Conservation (phyloP, 1,140 invertebrate species). For the Drosophila setifemur region DNA sequence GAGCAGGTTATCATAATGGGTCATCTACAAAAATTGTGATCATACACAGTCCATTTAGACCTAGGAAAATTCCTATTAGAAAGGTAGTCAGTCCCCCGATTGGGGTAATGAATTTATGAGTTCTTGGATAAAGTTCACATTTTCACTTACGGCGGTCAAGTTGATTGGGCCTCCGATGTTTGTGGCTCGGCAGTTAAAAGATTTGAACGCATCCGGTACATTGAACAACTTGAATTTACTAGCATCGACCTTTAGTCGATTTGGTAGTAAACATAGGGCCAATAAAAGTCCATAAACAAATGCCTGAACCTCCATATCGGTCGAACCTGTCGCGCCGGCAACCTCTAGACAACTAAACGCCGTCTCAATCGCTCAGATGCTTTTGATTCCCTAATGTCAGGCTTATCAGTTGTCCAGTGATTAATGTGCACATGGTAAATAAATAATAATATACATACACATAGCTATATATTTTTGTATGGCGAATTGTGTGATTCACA, state of each 20-base stretch:
- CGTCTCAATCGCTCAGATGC: background rate
- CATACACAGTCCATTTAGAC: no score
- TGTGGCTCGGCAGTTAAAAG: background rate
- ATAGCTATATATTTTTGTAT: no score
- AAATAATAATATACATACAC: no score
- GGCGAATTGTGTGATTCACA: background rate
- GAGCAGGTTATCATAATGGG: no score
- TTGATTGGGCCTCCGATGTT: conserved; percentile 1
- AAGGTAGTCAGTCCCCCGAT: no score
- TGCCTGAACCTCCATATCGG: background rate
- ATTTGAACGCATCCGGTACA: background rate
- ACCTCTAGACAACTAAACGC: conserved; percentile 4
- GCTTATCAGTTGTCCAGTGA: conserved; percentile 11
- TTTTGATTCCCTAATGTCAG: background rate
- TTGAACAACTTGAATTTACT: background rate
- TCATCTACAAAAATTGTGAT: no score
- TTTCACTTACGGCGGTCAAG: conserved; percentile 22
- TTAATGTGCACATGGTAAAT: background rate
- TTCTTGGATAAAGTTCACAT: background rate
- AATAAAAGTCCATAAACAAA: background rate
- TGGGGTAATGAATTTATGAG: background rate
- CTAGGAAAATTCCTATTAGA: no score
- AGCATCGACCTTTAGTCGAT: background rate
- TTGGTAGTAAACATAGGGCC: background rate
- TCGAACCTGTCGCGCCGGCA: background rate